A percentile compares a stretch with the other conserved stretches of the same genome.
These are phyloP conservation scores for Prosapia bicincta DNA, from an alignment of 2,888 invertebrate genomes.

Conservation along the genomic window DNA sequence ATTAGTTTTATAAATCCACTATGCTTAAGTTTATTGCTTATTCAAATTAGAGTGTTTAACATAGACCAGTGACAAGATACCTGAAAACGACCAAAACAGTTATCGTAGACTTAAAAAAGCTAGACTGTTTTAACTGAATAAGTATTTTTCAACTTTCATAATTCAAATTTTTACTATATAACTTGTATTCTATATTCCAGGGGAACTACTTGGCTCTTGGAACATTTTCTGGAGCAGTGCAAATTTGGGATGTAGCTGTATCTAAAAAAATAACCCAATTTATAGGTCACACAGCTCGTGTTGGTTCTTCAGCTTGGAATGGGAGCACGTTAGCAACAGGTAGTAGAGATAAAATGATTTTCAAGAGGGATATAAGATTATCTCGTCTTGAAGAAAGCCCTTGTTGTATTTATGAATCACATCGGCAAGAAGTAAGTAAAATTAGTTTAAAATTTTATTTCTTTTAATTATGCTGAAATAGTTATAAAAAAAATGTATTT, in stretches of 20 bases:
- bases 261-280: slow-evolving; percentile 87
- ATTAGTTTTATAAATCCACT: no score
- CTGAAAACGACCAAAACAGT: no score
- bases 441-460: no score
- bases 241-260: slow-evolving; percentile 96
- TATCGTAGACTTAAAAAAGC: no score
- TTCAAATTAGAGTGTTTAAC: no score
- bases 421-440: slow-evolving; percentile 80
- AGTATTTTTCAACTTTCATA: no score
- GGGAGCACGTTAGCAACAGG: slow-evolving; percentile 95
- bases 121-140: no score
- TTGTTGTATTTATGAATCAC: slow-evolving; percentile 81
- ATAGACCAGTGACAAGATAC: no score
- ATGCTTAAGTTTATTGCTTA: no score
- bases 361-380: slow-evolving; percentile 90
- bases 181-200: slow-evolving; percentile 31
- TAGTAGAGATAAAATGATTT: slow-evolving; percentile 87
- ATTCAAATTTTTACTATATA: no score
- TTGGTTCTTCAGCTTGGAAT: slow-evolving; percentile 97
- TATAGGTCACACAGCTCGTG: slow-evolving; percentile 87
- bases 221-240: slow-evolving; percentile 94
- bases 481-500: no score
- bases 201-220: slow-evolving; percentile 92
- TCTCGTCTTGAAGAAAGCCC: slow-evolving; percentile 43
- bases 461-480: no score